Base-by-base conservation (phyloP, 2,113 vertebrate genomes). In the Campylorhamphus procurvoides region DNA sequence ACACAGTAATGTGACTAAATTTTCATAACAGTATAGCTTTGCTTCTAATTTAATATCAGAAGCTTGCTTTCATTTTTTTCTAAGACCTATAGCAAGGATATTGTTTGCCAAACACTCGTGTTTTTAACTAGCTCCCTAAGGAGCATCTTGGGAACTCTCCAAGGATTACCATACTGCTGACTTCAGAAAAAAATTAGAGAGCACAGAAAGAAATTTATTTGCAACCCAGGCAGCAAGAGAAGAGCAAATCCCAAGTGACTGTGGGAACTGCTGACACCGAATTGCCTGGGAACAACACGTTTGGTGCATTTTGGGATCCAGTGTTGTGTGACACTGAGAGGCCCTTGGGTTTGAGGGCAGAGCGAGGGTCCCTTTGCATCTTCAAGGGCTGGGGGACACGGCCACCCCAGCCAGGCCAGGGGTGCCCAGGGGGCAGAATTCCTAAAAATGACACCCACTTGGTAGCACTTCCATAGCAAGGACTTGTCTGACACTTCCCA, bases 111-210 rank as follows among this genome's bases (percentile, higher is more conserved):
- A 76, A 94, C 44, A 37, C 22, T 78, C 23, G 2, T 17, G 64
- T 76, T 87, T 87, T 49, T 82, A 89, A 79, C 77, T 75, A 11
- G 39, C 59, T 87, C 72, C 84, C 73, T 75, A 7, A 81, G 58
- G 64, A 92, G 73, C 89, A 89, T 53, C 60, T 80, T 89, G 74
- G 81, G 87, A 64, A 78, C 69, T 83, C 91, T 91, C 89, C 63
- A 44, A 59, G 84, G 89, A 74, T 93, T 96, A 82, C 81, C 62
- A 64, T 82, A 58, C 58, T 93, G 95, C 93, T 94, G 89, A 89
- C 84, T 90, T 78, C 10, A 62, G 84, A 27, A 88, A 85, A 28
- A 89, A 88, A 83, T 72, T 14, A 52, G 35, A 40, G 14, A 83
- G 35, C 72, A 42, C 56, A 56, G 49, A 82, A 91, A 87, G 69